Base-by-base conservation (phyloP, 1,140 invertebrate species). In the Drosophila mauritiana region DNA sequence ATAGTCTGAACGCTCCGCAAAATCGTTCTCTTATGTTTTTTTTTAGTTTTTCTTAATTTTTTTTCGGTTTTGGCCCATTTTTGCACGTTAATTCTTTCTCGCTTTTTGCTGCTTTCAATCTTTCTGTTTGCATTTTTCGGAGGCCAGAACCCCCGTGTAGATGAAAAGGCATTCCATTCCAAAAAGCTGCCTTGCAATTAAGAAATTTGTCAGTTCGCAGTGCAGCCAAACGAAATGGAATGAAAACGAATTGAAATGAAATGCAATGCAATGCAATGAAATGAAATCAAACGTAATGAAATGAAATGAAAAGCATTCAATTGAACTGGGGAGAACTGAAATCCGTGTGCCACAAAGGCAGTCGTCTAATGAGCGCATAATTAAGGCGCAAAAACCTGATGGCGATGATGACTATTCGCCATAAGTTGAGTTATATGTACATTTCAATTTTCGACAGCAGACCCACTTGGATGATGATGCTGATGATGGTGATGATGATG, bases 261-360 rank as follows among this genome's bases (percentile, higher is more conserved):
- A 31, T 31, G 27, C 27, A 64, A 64, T 51, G 42, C 43, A 51
- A 39, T 25, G 45, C 4, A 17, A 42, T 17, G 40, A 11, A 34
- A 34, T 34, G 40, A 25, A 70, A 55, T 68, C 42, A 67, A 46
- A 67, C 31, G 46, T 54, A 69, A 68, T 48, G 40, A 70, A 88
- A 78, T 74, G 64, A 81, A 86, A 70, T 86, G 82, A 78, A 85
- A 86, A 75, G 82, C 82, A 78, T 89, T 86, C 84, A 86, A 86
- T 89, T 88, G 84, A 83, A 83, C 74, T 64, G 63, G 27, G 49
- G 34, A 20, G n/a, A 13, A 15, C 31, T 10, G 11, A 27, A 63
- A 56, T 49, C 45, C 34, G 15, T 54, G 20, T 37, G 51, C 34
- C 58, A 36, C 70, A 68, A 61, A 57, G 53, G 39, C 27, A 17